These are phyloP conservation scores for Phaethornis superciliosus DNA, from an alignment of 2,113 vertebrate genomes.

Conservation along the genomic window DNA sequence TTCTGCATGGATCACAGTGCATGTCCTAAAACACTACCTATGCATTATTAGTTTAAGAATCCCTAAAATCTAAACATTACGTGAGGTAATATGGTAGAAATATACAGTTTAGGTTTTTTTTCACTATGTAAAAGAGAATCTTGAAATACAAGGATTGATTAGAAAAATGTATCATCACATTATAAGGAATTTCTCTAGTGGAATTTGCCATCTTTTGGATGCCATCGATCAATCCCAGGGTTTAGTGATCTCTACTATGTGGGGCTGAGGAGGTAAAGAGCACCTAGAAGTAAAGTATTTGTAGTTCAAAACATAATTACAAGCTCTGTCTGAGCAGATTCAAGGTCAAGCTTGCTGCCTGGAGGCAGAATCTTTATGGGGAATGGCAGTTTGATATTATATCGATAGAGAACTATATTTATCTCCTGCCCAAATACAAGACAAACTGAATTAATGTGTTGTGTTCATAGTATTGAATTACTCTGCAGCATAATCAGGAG, in stretches of 20 bases:
- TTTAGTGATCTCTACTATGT: not conserved
- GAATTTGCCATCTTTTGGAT: not conserved
- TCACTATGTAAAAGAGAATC: not conserved
- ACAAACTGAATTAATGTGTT: not conserved
- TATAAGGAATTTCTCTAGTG: not conserved
- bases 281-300: not conserved
- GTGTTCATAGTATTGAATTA: not conserved
- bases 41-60: not conserved
- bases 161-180: not conserved
- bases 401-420: not conserved
- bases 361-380: not conserved
- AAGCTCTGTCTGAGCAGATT: not conserved
- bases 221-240: not conserved
- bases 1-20: not conserved
- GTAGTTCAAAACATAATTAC: constrained; percentile 6
- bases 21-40: not conserved
- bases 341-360: not conserved
- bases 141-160: not conserved
- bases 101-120: not conserved
- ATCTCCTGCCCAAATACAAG: not conserved
- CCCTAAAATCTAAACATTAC: not conserved
- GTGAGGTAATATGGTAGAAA: not conserved
- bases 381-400: not conserved
- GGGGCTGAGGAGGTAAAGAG: not conserved
- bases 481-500: not conserved